These are phyloP conservation scores for Habropoda laboriosa DNA, from an alignment of 1,140 invertebrate genomes.

Conservation along the genomic window DNA sequence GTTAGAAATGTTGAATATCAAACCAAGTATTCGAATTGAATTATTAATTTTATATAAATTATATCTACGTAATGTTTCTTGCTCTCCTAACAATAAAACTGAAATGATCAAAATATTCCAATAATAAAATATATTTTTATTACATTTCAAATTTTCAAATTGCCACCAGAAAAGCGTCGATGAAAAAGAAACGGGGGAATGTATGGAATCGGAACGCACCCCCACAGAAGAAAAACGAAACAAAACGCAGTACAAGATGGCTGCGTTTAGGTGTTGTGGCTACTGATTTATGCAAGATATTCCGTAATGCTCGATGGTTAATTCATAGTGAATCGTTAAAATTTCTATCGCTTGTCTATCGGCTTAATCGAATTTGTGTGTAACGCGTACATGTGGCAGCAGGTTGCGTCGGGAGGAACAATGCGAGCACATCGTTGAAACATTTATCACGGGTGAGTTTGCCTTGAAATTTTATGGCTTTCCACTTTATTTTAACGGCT, in stretches of 20 bases:
- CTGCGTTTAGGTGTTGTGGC: constrained; percentile 78
- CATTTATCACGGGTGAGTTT: constrained; percentile 59
- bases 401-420: constrained; percentile 28
- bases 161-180: not conserved
- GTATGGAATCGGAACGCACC: constrained; percentile 72
- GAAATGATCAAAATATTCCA: not conserved
- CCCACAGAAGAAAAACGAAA: constrained; percentile 74
- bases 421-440: constrained; percentile 57
- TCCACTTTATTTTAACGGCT: constrained; percentile 44
- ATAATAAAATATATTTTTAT: not conserved
- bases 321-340: constrained; percentile 31
- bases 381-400: not conserved
- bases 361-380: not conserved
- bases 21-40: not conserved
- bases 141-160: constrained; percentile 22
- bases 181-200: constrained; percentile 53
- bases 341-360: not conserved
- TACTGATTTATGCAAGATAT: constrained; percentile 62
- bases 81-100: not conserved
- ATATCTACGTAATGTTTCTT: not conserved
- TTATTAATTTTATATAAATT: not conserved
- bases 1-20: not conserved
- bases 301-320: constrained; percentile 8
- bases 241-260: constrained; percentile 76
- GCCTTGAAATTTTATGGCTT: constrained; percentile 53